Evolutionary conservation across 2,797 vertebrate species (phyloP), one percentile per base, ranked within the genome.

Genomic region (Diglossa cyanea): DNA sequence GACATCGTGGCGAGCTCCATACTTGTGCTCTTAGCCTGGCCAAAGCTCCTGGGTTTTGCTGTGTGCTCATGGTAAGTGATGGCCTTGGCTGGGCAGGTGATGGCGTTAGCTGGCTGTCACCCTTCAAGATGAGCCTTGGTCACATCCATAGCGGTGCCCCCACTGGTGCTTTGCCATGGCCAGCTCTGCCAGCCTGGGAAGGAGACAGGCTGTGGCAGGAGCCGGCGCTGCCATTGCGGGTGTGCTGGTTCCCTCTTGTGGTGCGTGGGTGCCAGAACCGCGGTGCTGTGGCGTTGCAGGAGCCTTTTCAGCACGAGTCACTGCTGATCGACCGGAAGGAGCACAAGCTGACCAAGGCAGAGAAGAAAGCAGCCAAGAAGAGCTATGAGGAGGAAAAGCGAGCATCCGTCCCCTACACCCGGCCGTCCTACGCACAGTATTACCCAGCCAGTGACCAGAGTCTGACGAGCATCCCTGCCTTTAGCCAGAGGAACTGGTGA

Each of bases 321-420:
- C 97, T 99, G 96, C 98, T 99, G 86, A 98, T 99, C 97, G 99
- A 99, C 97, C 98, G 99, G 61, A 99, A 99, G 97, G 99, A 99
- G 92, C 98, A 99, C n/a, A 99, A 99, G 97, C 97, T 99, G 94
- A 99, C 99, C 95, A 99, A 99, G 98, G 99, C 99, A 53, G 99
- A 99, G 98, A 99, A 99, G 97, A 99, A 99, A 97, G 99, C 99
- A 17, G 99, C 99, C 66, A 99, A 99, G 97, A 99, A 99, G 88
- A 99, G 99, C 97, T 99, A 99, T 1, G 99, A 99, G 97, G 99
- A 99, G 83, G 99, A 99, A 97, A 99, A 99, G 82, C 98, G 99
- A 81, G 99, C 99, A 4, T 99, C 99, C 5, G 98, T 99, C 73
- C 99, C 99, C 19, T 99, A 99, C 92, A 98, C 99, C 35, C 98